Base-by-base conservation (phyloP, 2,888 invertebrate genomes). In the Osedax frankpressi region DNA sequence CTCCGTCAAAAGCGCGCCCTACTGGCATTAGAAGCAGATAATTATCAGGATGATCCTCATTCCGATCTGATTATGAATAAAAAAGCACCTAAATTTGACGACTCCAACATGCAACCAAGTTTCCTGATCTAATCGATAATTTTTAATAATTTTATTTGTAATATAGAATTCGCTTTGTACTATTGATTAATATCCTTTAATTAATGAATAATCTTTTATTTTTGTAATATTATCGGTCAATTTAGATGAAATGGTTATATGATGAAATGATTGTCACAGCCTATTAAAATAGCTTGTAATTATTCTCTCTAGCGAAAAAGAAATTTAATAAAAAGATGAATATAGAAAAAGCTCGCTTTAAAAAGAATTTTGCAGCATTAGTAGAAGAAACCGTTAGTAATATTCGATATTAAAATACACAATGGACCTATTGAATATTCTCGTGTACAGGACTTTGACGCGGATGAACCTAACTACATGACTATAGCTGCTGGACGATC, bases 31-130 rank as follows among this genome's bases (percentile, higher is more conserved):
- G 96, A 97, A 82, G 91, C 91, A 78, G 97, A 98, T 81, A 98
- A 98, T 84, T 97, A 92, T 83, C 96, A 96, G 82, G 95, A 96
- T 81, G 97, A 97, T 85, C 97, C 97, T 0, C 96, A 97, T 83
- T 95, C 95, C 0, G 96, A 97, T 85, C 87, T 98, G 77, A 89
- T 89, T 65, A 89, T 90, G 88, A 94, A 93, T 78, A 97, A 97
- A 82, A 95, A 95, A 84, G 89, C 92, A 19, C 96, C 96, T 0
- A 96, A 95, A 84, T 97, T 97, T 84, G 93, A 95, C 78, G 95
- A 96, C 75, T 81, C 80, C 0, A 82, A 19, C 28, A 28, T 28
- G n/a, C 30, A 28, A 3, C 29, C 69, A 69, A 28, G 30, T 1
- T 65, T 28, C n/a, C 27, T 27, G 27, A 24, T 28, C 27, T 65